Conservation (phyloP, 2,797 vertebrate species). For the Cottoperca gobio region DNA sequence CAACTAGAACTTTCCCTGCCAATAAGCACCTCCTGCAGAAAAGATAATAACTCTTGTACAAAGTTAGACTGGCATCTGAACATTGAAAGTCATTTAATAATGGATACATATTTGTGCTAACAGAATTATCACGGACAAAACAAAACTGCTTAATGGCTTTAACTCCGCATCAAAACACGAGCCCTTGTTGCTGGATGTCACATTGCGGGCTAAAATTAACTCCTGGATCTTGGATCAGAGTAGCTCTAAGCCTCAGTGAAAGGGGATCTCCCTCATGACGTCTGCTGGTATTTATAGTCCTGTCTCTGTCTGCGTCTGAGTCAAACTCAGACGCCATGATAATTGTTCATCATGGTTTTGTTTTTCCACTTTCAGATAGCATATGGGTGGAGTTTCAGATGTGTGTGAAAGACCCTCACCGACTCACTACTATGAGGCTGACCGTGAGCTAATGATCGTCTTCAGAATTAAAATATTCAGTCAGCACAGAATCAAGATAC, state of each 20-base stretch:
- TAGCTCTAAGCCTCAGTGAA: constrained; percentile 61
- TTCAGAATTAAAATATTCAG: neutral
- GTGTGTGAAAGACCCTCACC: neutral
- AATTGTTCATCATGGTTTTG: neutral
- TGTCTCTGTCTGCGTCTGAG: constrained; percentile 33
- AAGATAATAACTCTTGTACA: neutral
- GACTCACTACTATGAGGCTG: neutral
- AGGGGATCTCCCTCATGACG: constrained; percentile 65
- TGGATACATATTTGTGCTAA: neutral
- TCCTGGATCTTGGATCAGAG: constrained; percentile 40
- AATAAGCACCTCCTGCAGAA: neutral
- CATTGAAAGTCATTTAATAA: neutral
- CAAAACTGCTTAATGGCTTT: constrained; percentile 12
- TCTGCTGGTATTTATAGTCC: constrained; percentile 57
- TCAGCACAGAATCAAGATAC: neutral
- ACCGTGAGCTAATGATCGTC: neutral
- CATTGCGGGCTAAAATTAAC: constrained; percentile 49
- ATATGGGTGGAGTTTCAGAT: neutral
- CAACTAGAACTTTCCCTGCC: neutral
- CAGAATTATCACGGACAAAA: constrained; percentile 5
- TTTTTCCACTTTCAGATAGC: neutral
- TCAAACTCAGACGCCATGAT: constrained; percentile 3
- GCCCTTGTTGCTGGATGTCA: constrained; percentile 26
- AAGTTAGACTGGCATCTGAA: neutral
- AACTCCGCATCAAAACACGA: constrained; percentile 7